Evolutionary conservation across 2,113 vertebrate genomes (phyloP).

Genomic region (Chelonoidis abingdonii): DNA sequence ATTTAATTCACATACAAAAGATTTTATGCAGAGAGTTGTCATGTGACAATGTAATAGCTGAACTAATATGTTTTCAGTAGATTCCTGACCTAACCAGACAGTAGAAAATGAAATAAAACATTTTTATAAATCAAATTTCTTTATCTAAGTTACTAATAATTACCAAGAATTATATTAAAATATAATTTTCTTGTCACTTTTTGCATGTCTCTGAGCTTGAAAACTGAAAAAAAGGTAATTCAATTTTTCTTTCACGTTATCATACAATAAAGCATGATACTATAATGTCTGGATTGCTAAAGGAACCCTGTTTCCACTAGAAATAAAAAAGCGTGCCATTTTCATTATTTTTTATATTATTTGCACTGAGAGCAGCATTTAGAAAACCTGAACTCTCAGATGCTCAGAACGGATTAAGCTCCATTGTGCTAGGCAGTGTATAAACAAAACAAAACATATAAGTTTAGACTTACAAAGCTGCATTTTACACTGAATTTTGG

Average conservation of each 20-base stretch:
- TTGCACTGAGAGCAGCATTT: neutral
- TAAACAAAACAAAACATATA: neutral
- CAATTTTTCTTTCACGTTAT: neutral
- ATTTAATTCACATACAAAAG: slow-evolving; percentile 1
- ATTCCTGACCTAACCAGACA: neutral
- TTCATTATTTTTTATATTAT: neutral
- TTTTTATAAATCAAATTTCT: neutral
- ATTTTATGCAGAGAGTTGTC: slow-evolving; percentile 2
- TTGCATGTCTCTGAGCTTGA: neutral
- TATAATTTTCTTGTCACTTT: neutral
- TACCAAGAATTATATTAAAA: neutral
- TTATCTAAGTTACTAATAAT: neutral
- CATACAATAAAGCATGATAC: neutral
- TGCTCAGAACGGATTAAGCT: neutral
- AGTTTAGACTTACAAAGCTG: neutral
- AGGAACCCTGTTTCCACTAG: neutral
- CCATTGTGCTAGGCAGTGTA: neutral
- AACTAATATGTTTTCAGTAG: neutral
- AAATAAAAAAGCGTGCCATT: neutral
- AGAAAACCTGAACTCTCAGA: neutral
- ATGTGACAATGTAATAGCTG: neutral
- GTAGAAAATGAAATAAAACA: neutral
- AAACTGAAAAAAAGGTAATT: neutral
- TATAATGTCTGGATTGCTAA: neutral
- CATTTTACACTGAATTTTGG: neutral